Conservation (phyloP, 1,140 invertebrate species). For the Harlomillsia oculata region DNA sequence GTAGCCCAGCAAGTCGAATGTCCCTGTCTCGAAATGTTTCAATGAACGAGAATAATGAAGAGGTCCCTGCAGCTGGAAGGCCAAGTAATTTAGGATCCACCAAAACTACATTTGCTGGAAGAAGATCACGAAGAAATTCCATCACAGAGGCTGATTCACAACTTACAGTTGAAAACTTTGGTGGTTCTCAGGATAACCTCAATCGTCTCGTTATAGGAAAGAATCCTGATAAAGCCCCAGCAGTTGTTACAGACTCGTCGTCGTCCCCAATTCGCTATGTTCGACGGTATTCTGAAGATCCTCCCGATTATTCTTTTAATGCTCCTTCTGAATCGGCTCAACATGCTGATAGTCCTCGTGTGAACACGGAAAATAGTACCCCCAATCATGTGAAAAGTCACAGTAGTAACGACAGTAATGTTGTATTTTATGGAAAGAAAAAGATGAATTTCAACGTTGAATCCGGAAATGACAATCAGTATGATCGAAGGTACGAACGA, state of each 20-base stretch:
- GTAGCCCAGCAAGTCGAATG: slow-evolving; percentile 35
- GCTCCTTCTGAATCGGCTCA: not conserved
- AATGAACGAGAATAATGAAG: slow-evolving; percentile 22
- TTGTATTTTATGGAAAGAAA: not conserved
- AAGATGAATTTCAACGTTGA: not conserved
- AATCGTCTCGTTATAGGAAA: slow-evolving; percentile 48
- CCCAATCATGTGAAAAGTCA: too few species aligned
- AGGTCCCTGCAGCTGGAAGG: slow-evolving; percentile 57
- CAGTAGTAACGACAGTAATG: slow-evolving; percentile 3
- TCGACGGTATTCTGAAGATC: slow-evolving; percentile 16
- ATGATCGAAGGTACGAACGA: not conserved
- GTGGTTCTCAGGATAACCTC: slow-evolving; percentile 62
- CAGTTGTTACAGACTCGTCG: slow-evolving; percentile 41
- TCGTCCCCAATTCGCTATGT: slow-evolving; percentile 27
- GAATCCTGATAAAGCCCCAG: slow-evolving; percentile 68
- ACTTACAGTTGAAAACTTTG: slow-evolving; percentile 83
- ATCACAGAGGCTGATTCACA: slow-evolving; percentile 69
- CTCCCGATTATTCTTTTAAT: slow-evolving; percentile 18
- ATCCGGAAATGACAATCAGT: not conserved
- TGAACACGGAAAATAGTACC: slow-evolving; percentile 24
- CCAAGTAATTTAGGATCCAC: slow-evolving; percentile 71
- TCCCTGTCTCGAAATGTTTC: slow-evolving; percentile 30
- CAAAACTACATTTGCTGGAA: slow-evolving; percentile 58
- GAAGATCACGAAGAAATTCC: slow-evolving; percentile 71
- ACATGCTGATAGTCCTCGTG: not conserved